phyloP scores from a whole-genome alignment of 2,113 vertebrate species.

The Nymphicus hollandicus region DNA sequence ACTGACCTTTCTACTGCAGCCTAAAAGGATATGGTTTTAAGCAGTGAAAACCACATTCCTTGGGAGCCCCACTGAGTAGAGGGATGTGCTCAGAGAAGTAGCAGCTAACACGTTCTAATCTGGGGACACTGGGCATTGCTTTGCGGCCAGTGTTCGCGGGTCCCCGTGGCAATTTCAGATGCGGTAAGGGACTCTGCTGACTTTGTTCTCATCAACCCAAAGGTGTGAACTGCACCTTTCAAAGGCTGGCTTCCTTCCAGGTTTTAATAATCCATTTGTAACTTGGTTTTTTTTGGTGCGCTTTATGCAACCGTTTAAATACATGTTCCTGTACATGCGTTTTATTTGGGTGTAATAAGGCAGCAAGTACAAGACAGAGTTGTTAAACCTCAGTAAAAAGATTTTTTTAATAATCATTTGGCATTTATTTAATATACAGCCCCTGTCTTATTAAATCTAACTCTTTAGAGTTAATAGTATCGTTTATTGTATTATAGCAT shows the following conservation, averaged over 20 bases:
- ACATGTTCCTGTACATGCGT: slow-evolving; percentile 3
- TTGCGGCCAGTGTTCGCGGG: fast-evolving
- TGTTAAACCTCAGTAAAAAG: slow-evolving; percentile 73
- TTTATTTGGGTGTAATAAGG: slow-evolving; percentile 72
- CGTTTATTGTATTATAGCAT: slow-evolving; percentile 66
- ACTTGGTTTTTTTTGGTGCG: not conserved
- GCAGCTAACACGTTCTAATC: not conserved
- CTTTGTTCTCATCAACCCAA: slow-evolving; percentile 19
- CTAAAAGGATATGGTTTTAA: not conserved
- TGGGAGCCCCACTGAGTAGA: not conserved
- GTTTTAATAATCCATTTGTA: slow-evolving; percentile 67
- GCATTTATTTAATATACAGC: slow-evolving; percentile 74
- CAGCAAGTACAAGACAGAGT: slow-evolving; percentile 60
- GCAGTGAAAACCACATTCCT: not conserved
- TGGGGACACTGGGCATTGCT: not conserved
- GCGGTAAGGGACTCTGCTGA: not conserved
- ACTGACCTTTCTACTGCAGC: not conserved
- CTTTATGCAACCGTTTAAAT: slow-evolving; percentile 68
- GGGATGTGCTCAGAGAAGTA: not conserved
- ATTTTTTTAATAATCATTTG: slow-evolving; percentile 75
- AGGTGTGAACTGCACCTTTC: slow-evolving; percentile 54
- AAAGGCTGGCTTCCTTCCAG: slow-evolving; percentile 16
- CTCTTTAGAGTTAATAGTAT: slow-evolving; percentile 67
- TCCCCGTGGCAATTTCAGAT: not conserved
- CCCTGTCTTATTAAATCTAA: slow-evolving; percentile 74